These are phyloP conservation scores for Malthinus flaveolus DNA, from an alignment of 2,888 invertebrate genomes.

Conservation along the genomic window DNA sequence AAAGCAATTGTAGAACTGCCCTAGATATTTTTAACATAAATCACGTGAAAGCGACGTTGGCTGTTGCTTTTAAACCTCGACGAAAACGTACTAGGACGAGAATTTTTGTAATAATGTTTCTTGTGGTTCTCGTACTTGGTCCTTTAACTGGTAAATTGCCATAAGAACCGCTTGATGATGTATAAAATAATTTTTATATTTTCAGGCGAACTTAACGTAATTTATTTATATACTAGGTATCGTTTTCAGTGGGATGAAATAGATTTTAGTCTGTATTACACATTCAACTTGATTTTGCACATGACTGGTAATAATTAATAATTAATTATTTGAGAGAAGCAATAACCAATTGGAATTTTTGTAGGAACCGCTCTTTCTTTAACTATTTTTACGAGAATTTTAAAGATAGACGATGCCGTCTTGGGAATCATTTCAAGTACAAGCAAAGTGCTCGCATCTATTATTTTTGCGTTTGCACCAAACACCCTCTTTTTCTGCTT, in stretches of 20 bases:
- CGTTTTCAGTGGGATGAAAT: conserved; percentile 1
- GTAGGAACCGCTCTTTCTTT: conserved; percentile 45
- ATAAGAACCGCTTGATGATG: neutral
- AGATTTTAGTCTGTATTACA: conserved; percentile 57
- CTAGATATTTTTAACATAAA: neutral
- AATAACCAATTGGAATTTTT: conserved; percentile 13
- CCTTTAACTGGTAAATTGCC: neutral
- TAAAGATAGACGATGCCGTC: conserved; percentile 47
- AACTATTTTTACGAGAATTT: conserved; percentile 42
- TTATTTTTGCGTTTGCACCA: conserved; percentile 49
- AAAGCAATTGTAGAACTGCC: neutral
- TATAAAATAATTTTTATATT: neutral
- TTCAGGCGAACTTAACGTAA: neutral
- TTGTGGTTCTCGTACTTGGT: neutral
- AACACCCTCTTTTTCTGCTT: conserved; percentile 45
- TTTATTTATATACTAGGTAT: neutral
- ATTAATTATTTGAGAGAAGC: neutral
- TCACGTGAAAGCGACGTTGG: neutral
- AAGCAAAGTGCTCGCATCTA: conserved; percentile 48
- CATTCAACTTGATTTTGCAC: conserved; percentile 74
- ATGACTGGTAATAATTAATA: neutral
- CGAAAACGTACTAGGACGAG: neutral
- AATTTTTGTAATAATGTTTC: neutral
- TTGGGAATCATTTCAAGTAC: conserved; percentile 48
- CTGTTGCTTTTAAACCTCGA: neutral